Evolutionary conservation across 2,113 vertebrate species (phyloP).

Genomic region (Falco punctatus): DNA sequence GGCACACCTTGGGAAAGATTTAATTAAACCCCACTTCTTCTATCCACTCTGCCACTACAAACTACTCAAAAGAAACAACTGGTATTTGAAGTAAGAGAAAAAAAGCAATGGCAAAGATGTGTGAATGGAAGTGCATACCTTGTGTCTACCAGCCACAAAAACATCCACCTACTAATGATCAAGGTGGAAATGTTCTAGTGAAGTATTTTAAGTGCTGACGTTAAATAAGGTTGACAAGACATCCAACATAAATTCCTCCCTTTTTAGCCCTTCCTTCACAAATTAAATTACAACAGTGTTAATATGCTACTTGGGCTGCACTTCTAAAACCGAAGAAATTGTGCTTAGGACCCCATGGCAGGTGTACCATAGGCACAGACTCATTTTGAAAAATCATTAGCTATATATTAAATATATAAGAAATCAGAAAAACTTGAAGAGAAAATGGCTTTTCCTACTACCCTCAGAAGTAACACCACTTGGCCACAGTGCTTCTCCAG

Average conservation of each 20-base stretch:
- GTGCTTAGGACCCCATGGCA: not conserved
- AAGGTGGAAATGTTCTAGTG: not conserved
- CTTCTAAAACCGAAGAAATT: not conserved
- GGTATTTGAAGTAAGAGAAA: not conserved
- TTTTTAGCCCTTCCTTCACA: not conserved
- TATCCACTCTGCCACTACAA: not conserved
- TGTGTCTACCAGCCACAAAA: not conserved
- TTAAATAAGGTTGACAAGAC: not conserved
- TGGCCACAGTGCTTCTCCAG: not conserved
- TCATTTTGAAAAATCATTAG: not conserved
- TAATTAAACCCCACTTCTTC: not conserved
- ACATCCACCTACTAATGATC: not conserved
- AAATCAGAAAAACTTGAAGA: not conserved
- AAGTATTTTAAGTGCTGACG: not conserved
- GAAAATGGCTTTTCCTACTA: not conserved
- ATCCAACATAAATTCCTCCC: not conserved
- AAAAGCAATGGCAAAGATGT: not conserved
- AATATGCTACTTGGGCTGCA: not conserved
- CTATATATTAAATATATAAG: not conserved
- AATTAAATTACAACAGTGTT: not conserved
- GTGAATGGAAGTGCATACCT: not conserved
- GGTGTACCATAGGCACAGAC: not conserved
- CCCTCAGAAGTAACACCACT: not conserved
- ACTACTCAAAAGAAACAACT: not conserved
- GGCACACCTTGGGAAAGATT: not conserved